Conservation (phyloP, 2,113 vertebrate species). For the Orientallactaga bullata region DNA sequence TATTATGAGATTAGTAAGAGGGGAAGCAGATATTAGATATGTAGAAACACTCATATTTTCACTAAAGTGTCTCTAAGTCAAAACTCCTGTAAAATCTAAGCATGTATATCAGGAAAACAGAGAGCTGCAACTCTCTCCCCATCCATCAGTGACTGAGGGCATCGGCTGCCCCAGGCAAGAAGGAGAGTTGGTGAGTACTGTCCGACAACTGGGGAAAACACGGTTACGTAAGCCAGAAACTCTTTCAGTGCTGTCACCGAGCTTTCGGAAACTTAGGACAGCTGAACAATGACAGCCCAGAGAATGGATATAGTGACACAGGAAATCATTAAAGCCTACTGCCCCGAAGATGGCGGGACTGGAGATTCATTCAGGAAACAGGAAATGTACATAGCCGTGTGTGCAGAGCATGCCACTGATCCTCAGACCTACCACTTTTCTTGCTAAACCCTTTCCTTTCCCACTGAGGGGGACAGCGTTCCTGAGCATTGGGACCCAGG, state of each 20-base stretch:
- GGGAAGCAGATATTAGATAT: no score
- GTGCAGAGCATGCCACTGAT: fast-evolving
- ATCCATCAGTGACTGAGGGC: background rate
- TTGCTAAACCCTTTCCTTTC: background rate
- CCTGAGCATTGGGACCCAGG: background rate
- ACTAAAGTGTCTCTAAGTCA: background rate
- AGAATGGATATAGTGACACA: background rate
- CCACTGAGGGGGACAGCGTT: background rate
- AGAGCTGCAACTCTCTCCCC: background rate
- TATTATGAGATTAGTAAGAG: background rate
- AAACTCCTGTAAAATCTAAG: background rate
- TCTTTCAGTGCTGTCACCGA: background rate
- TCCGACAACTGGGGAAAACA: background rate
- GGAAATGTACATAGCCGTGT: fast-evolving
- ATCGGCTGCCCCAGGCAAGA: background rate
- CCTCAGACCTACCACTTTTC: background rate
- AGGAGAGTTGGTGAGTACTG: no score
- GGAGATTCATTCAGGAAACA: no score
- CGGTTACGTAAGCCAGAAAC: background rate
- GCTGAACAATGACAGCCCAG: background rate
- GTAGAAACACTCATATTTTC: background rate
- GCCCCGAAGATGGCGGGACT: background rate
- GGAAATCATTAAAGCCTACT: background rate
- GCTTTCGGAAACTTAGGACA: background rate
- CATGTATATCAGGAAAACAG: background rate